Percentiles rank a stretch among this genome's conserved stretches.
Evolutionary conservation across 2,797 vertebrate genomes (phyloP).

Genomic region (Pyrocephalus nanus): DNA sequence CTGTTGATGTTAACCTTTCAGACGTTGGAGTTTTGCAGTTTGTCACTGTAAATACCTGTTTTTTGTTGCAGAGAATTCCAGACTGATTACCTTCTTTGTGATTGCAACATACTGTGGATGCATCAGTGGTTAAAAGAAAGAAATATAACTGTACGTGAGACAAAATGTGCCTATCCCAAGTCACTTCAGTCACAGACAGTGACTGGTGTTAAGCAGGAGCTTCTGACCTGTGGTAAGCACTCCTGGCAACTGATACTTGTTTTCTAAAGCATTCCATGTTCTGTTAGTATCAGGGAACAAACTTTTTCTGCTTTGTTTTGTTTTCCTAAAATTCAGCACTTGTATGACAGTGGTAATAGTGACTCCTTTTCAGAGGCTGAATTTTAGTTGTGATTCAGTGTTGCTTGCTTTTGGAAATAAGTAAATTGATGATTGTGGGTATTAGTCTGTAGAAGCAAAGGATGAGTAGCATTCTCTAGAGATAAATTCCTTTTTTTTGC

Average conservation of each 20-base stretch:
- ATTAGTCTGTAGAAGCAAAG: neutral
- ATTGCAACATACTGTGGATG: slow-evolving; percentile 95
- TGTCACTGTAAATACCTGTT: neutral
- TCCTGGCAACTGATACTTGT: neutral
- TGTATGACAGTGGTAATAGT: neutral
- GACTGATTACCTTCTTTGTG: slow-evolving; percentile 92
- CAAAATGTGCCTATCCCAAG: slow-evolving; percentile 91
- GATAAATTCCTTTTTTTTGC: neutral
- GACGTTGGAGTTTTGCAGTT: neutral
- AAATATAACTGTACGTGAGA: slow-evolving; percentile 88
- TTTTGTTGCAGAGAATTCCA: slow-evolving; percentile 88
- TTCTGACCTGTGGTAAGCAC: slow-evolving; percentile 90
- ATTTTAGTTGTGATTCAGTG: neutral
- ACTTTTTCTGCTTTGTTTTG: neutral
- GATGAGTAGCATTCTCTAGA: neutral
- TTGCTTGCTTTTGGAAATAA: neutral
- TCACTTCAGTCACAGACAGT: slow-evolving; percentile 88
- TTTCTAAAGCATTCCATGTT: neutral
- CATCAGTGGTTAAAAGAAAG: slow-evolving; percentile 89
- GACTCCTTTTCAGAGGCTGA: neutral
- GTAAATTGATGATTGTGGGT: neutral
- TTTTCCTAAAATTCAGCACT: neutral
- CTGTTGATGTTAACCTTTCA: neutral
- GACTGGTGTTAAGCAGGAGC: slow-evolving; percentile 83
- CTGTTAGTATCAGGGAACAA: neutral